Base-by-base conservation (phyloP, 2,797 vertebrate species). In the Champsocephalus gunnari region DNA sequence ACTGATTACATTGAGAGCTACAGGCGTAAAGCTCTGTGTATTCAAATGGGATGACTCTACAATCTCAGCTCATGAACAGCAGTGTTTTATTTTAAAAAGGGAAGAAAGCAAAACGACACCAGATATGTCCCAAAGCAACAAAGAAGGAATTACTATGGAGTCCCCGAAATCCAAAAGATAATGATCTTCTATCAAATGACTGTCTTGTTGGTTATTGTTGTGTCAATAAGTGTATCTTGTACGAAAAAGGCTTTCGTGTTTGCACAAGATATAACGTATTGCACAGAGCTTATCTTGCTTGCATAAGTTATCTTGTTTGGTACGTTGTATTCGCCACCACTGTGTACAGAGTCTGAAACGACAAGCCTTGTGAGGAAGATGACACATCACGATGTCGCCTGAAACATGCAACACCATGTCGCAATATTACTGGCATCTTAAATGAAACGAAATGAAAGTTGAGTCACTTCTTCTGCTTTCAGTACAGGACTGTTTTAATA, bases 1-100 rank as follows among this genome's bases (percentile, higher is more conserved):
- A 73, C 56, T 69, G 47, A 57, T 73, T 48, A 32, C 65, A 63
- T 66, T 64, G 21, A 58, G 65, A 32, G 66, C 61, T 71, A 28
- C 41, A 19, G 56, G 60, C 32, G 0, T 41, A 44, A 61, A 51
- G 16, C 32, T 56, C 41, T 45, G 32, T 5, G 12, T 64, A 58
- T 73, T 50, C 9, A 61, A 53, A 66, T 44, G 59, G 14, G 67
- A 70, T 7, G 1, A 61, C 24, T 62, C 28, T 3, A 24, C 9
- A 43, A 45, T 34, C 6, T 6, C 5, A 16, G 62, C 48, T 61
- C 41, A 71, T 19, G 28, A 49, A 67, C 50, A 38, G 34, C 34
- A 38, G 9, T 9, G 1, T 38, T 28, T 38, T 38, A 38, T 9
- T 38, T 38, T 9, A 38, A 5, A 47, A 5, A 4, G 12, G 2